Evolutionary conservation across 2,797 vertebrate species (phyloP).

Genomic region (Brotula barbata): DNA sequence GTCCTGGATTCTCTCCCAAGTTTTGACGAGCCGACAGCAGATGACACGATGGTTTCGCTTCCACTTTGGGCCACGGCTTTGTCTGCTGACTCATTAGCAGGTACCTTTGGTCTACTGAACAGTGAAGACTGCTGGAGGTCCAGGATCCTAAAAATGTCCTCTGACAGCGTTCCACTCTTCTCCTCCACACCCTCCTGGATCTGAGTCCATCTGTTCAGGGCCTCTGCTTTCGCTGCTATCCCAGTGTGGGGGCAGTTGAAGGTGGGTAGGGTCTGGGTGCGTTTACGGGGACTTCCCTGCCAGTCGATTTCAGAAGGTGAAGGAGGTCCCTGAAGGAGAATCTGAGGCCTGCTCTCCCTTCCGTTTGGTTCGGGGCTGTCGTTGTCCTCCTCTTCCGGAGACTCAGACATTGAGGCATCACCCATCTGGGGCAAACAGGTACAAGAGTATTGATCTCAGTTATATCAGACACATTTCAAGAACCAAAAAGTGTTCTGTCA

Average conservation of each 20-base stretch:
- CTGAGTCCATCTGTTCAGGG: slow-evolving; percentile 71
- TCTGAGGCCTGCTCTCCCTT: slow-evolving; percentile 16
- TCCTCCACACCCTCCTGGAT: slow-evolving; percentile 71
- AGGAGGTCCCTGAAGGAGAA: slow-evolving; percentile 1
- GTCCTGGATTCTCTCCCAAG: slow-evolving; percentile 20
- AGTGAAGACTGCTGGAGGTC: slow-evolving; percentile 75
- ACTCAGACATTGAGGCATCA: slow-evolving; percentile 71
- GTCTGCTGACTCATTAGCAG: slow-evolving; percentile 36
- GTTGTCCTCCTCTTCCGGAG: slow-evolving; percentile 73
- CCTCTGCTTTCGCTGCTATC: slow-evolving; percentile 54
- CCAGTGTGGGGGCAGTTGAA: slow-evolving; percentile 75
- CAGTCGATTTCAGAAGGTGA: slow-evolving; percentile 56
- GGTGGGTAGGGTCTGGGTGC: slow-evolving; percentile 92
- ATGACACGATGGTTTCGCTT: slow-evolving; percentile 47
- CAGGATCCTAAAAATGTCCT: slow-evolving; percentile 86
- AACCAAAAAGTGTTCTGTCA: too few relatives aligned
- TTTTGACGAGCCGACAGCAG: slow-evolving; percentile 28
- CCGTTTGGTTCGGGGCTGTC: slow-evolving; percentile 60
- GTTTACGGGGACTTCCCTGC: slow-evolving; percentile 82
- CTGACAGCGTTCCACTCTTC: slow-evolving; percentile 83
- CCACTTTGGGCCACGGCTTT: slow-evolving; percentile 26
- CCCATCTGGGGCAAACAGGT: slow-evolving; percentile 50
- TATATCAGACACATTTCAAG: not conserved
- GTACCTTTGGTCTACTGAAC: slow-evolving; percentile 36
- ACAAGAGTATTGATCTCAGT: not conserved